Conservation (phyloP, 2,888 invertebrate genomes). For the Cybosia mesomella region DNA sequence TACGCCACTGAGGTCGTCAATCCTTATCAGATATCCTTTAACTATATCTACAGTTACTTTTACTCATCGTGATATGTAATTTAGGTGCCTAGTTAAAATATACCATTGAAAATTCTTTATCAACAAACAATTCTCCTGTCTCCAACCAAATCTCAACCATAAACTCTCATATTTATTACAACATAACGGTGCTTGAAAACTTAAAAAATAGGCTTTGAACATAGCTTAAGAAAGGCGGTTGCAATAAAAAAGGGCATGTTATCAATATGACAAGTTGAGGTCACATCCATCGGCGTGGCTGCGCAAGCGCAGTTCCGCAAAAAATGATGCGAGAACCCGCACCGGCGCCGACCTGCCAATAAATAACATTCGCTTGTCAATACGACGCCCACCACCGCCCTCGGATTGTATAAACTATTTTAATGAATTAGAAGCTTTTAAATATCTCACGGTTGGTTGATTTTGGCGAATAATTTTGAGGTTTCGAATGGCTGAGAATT, state of each 20-base stretch:
- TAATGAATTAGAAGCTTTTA: conserved; percentile 28
- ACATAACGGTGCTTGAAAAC: conserved; percentile 18
- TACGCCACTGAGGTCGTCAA: too few species aligned
- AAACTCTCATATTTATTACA: conserved; percentile 21
- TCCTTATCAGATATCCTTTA: too few species aligned
- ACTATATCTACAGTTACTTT: too few species aligned
- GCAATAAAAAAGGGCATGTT: conserved; percentile 45
- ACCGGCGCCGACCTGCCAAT: conserved; percentile 76
- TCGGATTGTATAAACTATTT: conserved; percentile 32
- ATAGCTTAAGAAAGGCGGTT: conserved; percentile 39
- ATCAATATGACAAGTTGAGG: conserved; percentile 54
- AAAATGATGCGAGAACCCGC: conserved; percentile 54
- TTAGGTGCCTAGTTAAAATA: too few species aligned
- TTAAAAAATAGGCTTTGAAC: conserved; percentile 25
- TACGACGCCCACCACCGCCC: conserved; percentile 72
- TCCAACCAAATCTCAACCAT: conserved; percentile 14
- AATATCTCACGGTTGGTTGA: conserved; percentile 41
- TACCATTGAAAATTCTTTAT: not conserved
- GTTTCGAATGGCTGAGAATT: not conserved
- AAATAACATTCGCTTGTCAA: conserved; percentile 81
- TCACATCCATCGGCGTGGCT: conserved; percentile 52
- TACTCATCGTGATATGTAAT: too few species aligned
- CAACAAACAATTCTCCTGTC: not conserved
- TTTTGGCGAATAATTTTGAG: conserved; percentile 18
- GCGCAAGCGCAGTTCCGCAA: conserved; percentile 44